Evolutionary conservation across 2,797 vertebrate species (phyloP), one percentile per base, ranked within the genome.

Genomic region (Euphonia xanthogaster): DNA sequence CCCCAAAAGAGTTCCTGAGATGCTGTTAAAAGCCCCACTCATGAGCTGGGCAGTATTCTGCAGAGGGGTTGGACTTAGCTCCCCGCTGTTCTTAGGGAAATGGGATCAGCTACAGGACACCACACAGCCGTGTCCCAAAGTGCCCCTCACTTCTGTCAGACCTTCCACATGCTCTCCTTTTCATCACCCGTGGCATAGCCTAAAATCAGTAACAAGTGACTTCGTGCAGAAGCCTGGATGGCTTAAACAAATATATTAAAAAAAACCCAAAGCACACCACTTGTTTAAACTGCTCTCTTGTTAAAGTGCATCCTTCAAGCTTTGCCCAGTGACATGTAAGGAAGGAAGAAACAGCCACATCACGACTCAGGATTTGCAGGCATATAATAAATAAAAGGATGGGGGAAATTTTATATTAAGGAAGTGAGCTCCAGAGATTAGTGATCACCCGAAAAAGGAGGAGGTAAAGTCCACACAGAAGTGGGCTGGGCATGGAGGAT

Each of bases 401-500:
- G 47, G 6, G 6, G 3, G 4, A 48, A 50, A 24, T 10, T 47
- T 33, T 35, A 6, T 24, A 44, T 60, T 44, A 83, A 73, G 39
- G 13, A 61, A 83, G 25, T 55, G 14, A 67, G 25, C 24, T 58
- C 68, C 13, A 70, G 47, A 88, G 75, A 86, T 8, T 48, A 63
- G 10, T 12, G 11, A 73, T 22, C 30, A 60, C 20, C 25, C 48
- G 13, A 11, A 88, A 82, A 76, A 79, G 18, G 4, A 88, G 42
- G 14, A 66, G 18, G 14, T 24, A 21, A 76, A 66, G 8, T 39
- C n/a, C 44, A 50, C 9, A 35, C 5, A 54, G 39, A 58, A 58
- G 20, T 5, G 8, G 22, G 22, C 15, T 79, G 9, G 23, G 30
- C 7, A 22, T 45, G 14, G 3, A 66, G 0, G 1, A 14, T 33